Base-by-base conservation (phyloP, 2,888 invertebrate species). In the Limenitis camilla region DNA sequence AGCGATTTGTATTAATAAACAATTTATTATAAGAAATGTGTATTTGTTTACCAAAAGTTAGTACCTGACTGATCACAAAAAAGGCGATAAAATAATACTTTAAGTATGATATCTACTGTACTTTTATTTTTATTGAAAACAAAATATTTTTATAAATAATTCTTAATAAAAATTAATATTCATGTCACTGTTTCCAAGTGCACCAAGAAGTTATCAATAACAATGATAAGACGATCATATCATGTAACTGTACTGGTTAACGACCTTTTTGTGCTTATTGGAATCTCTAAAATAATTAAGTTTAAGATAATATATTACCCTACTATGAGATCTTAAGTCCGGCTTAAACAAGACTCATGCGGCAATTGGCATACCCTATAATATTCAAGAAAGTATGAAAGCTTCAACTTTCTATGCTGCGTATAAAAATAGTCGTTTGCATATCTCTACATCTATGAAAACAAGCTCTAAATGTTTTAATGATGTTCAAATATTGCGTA, bases 351-450 rank as follows among this genome's bases (percentile, higher is more conserved):
- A 51, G 54, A 57, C 56, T 54, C 55, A 55, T 52, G 51, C 19
- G 19, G 19, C 19, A 19, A 19, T 19, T 19, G 19, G 19, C 19
- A 19, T 60, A 63, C 52, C 58, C 63, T 61, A 60, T 61, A 61
- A 61, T 61, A 58, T 53, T 52, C 53, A 61, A 59, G 61, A 62
- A 60, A 63, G 55, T 59, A 55, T 55, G 60, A 56, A 60, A 61
- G 62, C 59, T 58, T 32, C 49, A 49, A 54, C 59, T 59, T 62
- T 62, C 61, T 60, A 62, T 54, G 51, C 55, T 49, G 50, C 49
- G 46, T 51, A 48, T 54, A 60, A 59, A 59, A 60, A 59, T 53
- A 54, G 55, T 51, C 52, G 50, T 59, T 52, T 56, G 50, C 59
- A 57, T 56, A 50, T 53, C 38, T 52, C 38, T 52, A 35, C 36